Percentiles rank a stretch among this genome's conserved stretches.
phyloP scores from a whole-genome alignment of 2,797 vertebrate species.

The Rhinoraja longicauda region DNA sequence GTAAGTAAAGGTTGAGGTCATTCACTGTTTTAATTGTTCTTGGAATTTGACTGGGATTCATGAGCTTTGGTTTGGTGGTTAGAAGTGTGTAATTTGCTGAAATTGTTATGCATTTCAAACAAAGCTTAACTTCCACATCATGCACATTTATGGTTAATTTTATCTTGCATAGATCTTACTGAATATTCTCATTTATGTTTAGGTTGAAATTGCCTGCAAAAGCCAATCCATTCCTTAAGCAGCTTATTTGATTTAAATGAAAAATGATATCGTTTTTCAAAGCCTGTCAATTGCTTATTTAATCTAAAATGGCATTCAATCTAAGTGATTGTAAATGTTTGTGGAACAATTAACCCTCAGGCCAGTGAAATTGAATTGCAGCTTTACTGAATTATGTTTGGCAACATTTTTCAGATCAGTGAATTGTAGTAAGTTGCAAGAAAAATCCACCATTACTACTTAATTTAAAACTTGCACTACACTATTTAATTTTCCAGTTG shows the following conservation, averaged over 20 bases:
- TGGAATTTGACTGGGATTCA: not conserved
- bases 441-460: not conserved
- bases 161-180: not conserved
- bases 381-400: not conserved
- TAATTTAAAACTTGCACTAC: not conserved
- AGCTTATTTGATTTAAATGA: not conserved
- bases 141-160: not conserved
- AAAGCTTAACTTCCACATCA: not conserved
- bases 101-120: not conserved
- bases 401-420: not conserved
- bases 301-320: conserved; percentile 9
- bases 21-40: not conserved
- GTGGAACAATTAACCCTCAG: not conserved
- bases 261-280: not conserved
- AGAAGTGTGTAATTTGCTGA: not conserved
- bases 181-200: not conserved
- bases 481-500: not conserved
- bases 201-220: not conserved
- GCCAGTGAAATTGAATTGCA: not conserved
- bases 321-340: not conserved
- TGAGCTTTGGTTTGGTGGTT: not conserved
- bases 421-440: not conserved
- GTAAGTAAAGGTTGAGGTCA: not conserved
- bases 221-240: not conserved
- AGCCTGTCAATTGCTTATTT: not conserved